Evolutionary conservation across 2,888 invertebrate species (phyloP).

Genomic region (Nebria brevicollis): DNA sequence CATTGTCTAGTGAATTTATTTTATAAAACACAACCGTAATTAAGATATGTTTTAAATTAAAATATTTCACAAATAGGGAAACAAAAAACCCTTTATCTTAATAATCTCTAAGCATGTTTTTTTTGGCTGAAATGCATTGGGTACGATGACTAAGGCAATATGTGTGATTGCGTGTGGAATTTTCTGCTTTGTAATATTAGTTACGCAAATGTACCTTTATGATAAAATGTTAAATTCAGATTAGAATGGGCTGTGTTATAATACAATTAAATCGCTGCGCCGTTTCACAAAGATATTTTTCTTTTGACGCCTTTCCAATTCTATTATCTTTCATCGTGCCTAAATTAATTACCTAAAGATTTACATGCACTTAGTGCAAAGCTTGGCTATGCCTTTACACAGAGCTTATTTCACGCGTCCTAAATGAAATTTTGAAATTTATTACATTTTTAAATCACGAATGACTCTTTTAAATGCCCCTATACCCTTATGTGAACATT

Average conservation of each 20-base stretch:
- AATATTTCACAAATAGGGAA: too few species aligned
- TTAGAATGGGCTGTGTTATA: not conserved
- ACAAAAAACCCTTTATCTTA: too few species aligned
- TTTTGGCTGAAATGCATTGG: too few species aligned
- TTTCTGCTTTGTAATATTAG: not conserved
- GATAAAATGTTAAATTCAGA: not conserved
- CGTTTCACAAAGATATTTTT: not conserved
- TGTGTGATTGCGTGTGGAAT: not conserved
- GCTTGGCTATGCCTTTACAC: not conserved
- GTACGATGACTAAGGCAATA: too few species aligned
- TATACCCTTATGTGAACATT: too few species aligned
- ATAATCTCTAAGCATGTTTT: too few species aligned
- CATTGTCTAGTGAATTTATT: too few species aligned
- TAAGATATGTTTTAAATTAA: too few species aligned
- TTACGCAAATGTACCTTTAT: not conserved
- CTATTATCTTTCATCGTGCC: not conserved
- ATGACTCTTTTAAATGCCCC: too few species aligned
- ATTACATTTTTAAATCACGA: not conserved
- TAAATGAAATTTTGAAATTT: not conserved
- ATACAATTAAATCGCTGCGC: not conserved
- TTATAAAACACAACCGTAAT: too few species aligned
- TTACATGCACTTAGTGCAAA: not conserved
- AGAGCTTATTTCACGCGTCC: not conserved
- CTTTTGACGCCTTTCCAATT: not conserved
- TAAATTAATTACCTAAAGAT: not conserved